These are phyloP conservation scores for Psammodynastes pulverulentus DNA, from an alignment of 2,113 vertebrate genomes.

Conservation along the genomic window DNA sequence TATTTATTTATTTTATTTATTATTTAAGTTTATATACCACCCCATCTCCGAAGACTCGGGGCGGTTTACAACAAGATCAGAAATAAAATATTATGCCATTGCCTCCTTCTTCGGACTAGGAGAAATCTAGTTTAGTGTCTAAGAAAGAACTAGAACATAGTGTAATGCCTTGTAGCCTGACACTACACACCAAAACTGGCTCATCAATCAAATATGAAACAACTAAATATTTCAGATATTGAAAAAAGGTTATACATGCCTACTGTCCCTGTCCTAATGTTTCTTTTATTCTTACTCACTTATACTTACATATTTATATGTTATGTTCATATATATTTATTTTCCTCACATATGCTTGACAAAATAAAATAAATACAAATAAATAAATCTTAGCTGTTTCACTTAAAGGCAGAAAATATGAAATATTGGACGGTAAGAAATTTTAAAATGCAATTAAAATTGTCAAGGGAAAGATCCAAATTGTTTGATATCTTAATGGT, in stretches of 20 bases:
- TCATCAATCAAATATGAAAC: neutral
- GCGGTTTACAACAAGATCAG: no score
- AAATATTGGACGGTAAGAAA: neutral
- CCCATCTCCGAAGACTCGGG: no score
- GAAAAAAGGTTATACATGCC: neutral
- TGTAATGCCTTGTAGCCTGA: neutral
- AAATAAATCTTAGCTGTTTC: neutral
- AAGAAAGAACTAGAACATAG: neutral
- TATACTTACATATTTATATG: no score
- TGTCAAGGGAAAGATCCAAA: neutral
- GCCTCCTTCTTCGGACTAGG: neutral
- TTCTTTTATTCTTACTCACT: no score
- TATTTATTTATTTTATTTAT: no score
- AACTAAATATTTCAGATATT: neutral
- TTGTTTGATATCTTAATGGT: neutral
- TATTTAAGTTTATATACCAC: no score
- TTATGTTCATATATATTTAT: no score
- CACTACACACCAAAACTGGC: neutral
- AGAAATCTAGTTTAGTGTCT: neutral
- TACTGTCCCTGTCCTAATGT: no score
- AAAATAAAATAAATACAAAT: no score
- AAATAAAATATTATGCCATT: neutral
- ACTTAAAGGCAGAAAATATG: neutral
- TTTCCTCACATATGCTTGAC: no score
- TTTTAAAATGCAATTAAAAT: neutral